Evolutionary conservation across 2,888 invertebrate genomes (phyloP).

Genomic region (Sepioteuthis lessoniana): DNA sequence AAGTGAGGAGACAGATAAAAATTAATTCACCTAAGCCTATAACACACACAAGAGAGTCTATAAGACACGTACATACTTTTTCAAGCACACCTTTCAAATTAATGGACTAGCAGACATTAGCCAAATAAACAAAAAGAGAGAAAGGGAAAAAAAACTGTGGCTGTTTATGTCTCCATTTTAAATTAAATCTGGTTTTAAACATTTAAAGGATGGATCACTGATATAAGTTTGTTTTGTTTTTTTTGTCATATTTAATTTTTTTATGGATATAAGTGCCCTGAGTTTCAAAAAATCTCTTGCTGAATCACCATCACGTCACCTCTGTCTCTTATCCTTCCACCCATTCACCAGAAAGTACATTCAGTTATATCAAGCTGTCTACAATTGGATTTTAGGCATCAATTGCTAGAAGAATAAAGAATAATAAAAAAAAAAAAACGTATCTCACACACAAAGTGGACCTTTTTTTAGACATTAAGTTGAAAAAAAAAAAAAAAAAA

Average conservation of each 20-base stretch:
- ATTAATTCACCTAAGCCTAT: background rate
- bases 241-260: background rate
- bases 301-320: background rate
- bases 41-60: background rate
- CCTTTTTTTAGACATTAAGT: background rate
- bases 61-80: background rate
- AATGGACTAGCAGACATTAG: background rate
- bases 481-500: background rate
- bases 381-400: background rate
- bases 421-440: background rate
- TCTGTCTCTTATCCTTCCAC: background rate
- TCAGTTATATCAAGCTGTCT: background rate
- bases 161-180: background rate
- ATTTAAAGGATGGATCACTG: slow-evolving; percentile 9
- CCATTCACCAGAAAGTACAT: background rate
- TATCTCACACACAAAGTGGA: background rate
- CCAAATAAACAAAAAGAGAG: background rate
- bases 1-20: background rate
- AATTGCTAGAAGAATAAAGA: too few species aligned
- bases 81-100: background rate
- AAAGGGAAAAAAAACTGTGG: background rate
- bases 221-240: background rate
- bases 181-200: slow-evolving; percentile 12
- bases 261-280: background rate
- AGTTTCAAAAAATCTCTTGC: background rate